Percentiles rank a stretch among this genome's conserved stretches.
These are phyloP conservation scores for Alaudala cheleensis DNA, from an alignment of 2,113 vertebrate species.

Conservation along the genomic window DNA sequence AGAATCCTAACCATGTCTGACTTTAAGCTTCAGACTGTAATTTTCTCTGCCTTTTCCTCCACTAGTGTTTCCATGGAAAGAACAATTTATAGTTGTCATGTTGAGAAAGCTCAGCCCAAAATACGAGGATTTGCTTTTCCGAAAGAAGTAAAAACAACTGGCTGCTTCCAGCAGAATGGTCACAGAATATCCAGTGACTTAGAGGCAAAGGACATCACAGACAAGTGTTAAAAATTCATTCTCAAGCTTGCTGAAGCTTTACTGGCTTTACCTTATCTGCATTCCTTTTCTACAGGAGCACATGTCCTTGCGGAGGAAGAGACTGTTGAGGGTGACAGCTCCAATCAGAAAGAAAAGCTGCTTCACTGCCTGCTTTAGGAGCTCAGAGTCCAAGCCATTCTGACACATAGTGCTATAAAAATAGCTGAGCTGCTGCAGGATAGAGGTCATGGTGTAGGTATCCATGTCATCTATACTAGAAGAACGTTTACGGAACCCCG, in stretches of 20 bases:
- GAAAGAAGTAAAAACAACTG: neutral
- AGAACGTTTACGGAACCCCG: slow-evolving; percentile 92
- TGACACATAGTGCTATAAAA: slow-evolving; percentile 90
- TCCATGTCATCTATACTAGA: slow-evolving; percentile 86
- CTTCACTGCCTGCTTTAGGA: slow-evolving; percentile 84
- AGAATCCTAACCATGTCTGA: neutral
- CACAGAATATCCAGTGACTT: neutral
- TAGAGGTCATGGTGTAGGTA: slow-evolving; percentile 86
- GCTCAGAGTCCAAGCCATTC: slow-evolving; percentile 87
- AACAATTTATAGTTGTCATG: neutral
- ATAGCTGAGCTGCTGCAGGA: slow-evolving; percentile 88
- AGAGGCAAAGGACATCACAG: neutral
- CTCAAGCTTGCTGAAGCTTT: neutral
- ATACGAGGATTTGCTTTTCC: neutral
- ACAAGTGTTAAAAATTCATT: neutral
- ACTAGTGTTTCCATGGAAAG: neutral
- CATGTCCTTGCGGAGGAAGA: slow-evolving; percentile 97
- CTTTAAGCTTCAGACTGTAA: neutral
- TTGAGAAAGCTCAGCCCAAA: neutral
- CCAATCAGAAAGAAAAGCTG: slow-evolving; percentile 92
- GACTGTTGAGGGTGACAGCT: slow-evolving; percentile 87
- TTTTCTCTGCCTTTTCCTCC: neutral
- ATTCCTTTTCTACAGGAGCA: slow-evolving; percentile 98
- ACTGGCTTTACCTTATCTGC: slow-evolving; percentile 89
- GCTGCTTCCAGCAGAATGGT: neutral